Evolutionary conservation across 2,797 vertebrate species (phyloP).

Genomic region (Channallabes apus): DNA sequence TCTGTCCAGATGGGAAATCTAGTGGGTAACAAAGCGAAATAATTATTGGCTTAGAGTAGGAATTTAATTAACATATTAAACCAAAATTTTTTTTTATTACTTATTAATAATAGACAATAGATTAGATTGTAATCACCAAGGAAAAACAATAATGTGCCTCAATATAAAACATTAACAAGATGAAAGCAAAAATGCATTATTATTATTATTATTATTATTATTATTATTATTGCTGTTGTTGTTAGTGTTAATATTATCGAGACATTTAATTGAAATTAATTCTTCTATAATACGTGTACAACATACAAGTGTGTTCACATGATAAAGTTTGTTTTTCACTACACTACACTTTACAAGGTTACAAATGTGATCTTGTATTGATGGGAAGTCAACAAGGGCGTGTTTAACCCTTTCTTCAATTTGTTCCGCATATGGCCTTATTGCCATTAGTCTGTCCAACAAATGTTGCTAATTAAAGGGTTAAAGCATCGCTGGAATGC

Average conservation of each 20-base stretch:
- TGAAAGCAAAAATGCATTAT: neutral
- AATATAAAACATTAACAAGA: neutral
- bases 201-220: too few species aligned
- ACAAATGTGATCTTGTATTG: neutral
- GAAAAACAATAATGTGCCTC: neutral
- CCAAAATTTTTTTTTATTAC: neutral
- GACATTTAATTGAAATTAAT: neutral
- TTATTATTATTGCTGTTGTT: neutral
- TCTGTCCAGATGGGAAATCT: neutral
- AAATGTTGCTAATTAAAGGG: too few species aligned
- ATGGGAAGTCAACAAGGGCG: neutral
- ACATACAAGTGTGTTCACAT: neutral
- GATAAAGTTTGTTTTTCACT: neutral
- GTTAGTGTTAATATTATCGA: neutral
- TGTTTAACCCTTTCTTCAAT: neutral
- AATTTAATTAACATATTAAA: neutral
- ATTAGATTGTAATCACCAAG: neutral
- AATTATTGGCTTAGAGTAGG: neutral
- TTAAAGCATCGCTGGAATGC: neutral
- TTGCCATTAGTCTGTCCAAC: too few species aligned
- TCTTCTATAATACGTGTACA: neutral
- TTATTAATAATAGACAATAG: too few species aligned
- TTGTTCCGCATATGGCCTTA: too few species aligned
- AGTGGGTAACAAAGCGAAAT: too few species aligned
- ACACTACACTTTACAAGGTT: neutral